Evolutionary conservation across 2,888 invertebrate species (phyloP), one percentile per base, ranked within the genome.

Genomic region (Subacronicta megacephala): DNA sequence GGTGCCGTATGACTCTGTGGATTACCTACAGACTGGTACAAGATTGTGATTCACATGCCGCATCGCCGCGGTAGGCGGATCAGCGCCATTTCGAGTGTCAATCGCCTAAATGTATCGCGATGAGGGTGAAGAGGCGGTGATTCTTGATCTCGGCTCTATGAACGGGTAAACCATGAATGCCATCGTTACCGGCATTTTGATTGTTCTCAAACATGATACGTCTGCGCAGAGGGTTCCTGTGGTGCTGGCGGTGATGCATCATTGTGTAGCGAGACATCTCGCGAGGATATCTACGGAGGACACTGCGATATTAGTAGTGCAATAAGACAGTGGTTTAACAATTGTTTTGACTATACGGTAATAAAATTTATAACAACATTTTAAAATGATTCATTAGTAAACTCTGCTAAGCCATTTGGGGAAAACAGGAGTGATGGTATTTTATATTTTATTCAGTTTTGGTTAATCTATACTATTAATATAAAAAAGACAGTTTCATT

Each of bases 241-340:
- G 55, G 72, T 83, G 89, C 37, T 81, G 90, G 12, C 44, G 62
- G 81, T 94, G 94, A n/a, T 42, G 33, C 62, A 93, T 66, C 94
- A 94, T 94, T 1, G 85, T 85, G 83, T 94, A 94, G 17, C 88
- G 83, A 0, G 92, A 89, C 84, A 90, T 81, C 9, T 75, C 62
- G 0, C 82, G 86, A 0, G 91, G 90, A 49, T 88, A 88, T 66
- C 92, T 92, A 12, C 16, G 81, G 10, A 42, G 20, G n/a, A 31
- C 5, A n/a, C 4, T 1, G 12, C 0, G 1, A 29, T n/a, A 29
- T 10, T 29, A 29, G 10, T 29, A 1, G n/a, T n/a, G n/a, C n/a
- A n/a, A n/a, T n/a, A n/a, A n/a, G n/a, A n/a, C n/a, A n/a, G n/a
- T n/a, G n/a, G n/a, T n/a, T n/a, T n/a, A n/a, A n/a, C n/a, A n/a